Conservation (phyloP, 2,113 vertebrate genomes). For the Catagonus wagneri region DNA sequence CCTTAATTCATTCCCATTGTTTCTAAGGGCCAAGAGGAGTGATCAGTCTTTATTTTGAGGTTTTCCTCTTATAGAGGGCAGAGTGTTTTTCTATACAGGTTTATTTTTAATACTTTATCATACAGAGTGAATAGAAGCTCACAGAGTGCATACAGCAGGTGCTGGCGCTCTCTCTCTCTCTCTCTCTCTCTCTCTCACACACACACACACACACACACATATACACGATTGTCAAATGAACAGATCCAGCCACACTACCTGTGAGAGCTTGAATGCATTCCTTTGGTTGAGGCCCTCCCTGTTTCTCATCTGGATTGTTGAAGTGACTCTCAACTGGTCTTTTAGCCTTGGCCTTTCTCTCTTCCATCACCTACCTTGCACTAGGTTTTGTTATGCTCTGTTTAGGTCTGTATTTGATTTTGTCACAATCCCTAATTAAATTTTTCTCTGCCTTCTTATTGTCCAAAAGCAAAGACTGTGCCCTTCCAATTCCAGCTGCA, state of each 20-base stretch:
- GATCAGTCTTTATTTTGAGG: not conserved
- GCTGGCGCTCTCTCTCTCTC: too few relatives aligned
- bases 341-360: not conserved
- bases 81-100: not conserved
- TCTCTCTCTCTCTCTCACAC: too few relatives aligned
- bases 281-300: not conserved
- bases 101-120: not conserved
- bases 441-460: not conserved
- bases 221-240: not conserved
- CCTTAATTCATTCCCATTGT: not conserved
- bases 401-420: not conserved
- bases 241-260: not conserved
- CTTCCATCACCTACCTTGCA: not conserved
- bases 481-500: slow-evolving; percentile 5
- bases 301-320: not conserved
- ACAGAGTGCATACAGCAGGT: not conserved
- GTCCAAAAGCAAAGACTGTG: not conserved
- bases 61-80: not conserved
- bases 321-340: not conserved
- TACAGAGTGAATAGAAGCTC: not conserved
- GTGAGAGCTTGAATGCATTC: not conserved
- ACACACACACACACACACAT: rapidly evolving
- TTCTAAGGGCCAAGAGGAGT: not conserved
- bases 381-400: not conserved
- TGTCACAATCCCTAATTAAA: not conserved